Conservation (phyloP, 2,888 invertebrate species). For the Nematopogon swammerdamellus region DNA sequence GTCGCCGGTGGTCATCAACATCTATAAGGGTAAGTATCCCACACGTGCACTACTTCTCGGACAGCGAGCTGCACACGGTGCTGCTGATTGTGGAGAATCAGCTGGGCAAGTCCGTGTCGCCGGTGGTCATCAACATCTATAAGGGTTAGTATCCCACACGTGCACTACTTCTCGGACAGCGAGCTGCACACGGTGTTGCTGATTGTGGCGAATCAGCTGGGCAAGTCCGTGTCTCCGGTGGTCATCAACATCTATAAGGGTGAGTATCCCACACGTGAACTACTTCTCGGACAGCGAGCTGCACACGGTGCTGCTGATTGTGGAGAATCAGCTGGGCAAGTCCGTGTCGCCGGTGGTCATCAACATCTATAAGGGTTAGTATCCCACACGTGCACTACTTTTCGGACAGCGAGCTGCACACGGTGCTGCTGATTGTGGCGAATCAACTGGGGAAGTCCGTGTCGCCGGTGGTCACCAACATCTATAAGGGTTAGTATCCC, state of each 20-base stretch:
- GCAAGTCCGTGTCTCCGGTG: slow-evolving; percentile 63
- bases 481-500: slow-evolving; percentile 73
- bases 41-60: slow-evolving; percentile 66
- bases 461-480: slow-evolving; percentile 70
- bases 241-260: slow-evolving; percentile 84
- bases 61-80: slow-evolving; percentile 71
- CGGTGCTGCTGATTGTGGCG: slow-evolving; percentile 71
- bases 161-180: slow-evolving; percentile 67
- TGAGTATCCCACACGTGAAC: slow-evolving; percentile 60
- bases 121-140: slow-evolving; percentile 77
- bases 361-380: slow-evolving; percentile 79
- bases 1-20: slow-evolving; percentile 70
- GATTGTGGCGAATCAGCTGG: slow-evolving; percentile 74
- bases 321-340: slow-evolving; percentile 73
- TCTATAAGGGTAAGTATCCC: slow-evolving; percentile 76
- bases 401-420: slow-evolving; percentile 65
- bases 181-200: slow-evolving; percentile 75
- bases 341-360: slow-evolving; percentile 68
- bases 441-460: slow-evolving; percentile 72
- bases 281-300: slow-evolving; percentile 68
- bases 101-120: slow-evolving; percentile 64
- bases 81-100: slow-evolving; percentile 76
- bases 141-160: slow-evolving; percentile 68
- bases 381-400: slow-evolving; percentile 67
- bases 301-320: slow-evolving; percentile 74